Conservation (phyloP, 2,888 invertebrate species). For the Dasysyrphus albostriatus region DNA sequence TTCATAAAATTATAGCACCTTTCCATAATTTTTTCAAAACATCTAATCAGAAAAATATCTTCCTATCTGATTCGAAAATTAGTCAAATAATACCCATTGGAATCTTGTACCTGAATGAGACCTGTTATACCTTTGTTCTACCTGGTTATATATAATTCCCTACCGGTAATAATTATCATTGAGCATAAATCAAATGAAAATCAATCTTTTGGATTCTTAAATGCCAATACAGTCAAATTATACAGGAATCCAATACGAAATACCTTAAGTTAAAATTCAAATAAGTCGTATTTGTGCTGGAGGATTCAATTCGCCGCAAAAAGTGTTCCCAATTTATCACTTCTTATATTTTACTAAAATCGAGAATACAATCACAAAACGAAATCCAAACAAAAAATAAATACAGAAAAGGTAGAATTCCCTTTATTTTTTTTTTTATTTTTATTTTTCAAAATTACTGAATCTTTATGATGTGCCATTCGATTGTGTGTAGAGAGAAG, state of each 20-base stretch:
- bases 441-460: conserved; percentile 33
- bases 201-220: background rate
- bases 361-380: background rate
- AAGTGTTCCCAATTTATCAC: conserved; percentile 16
- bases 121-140: background rate
- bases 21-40: background rate
- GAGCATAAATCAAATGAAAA: background rate
- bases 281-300: too few relatives aligned
- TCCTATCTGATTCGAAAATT: background rate
- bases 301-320: conserved; percentile 18
- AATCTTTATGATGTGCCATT: conserved; percentile 71
- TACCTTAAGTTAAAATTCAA: background rate
- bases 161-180: background rate
- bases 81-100: background rate
- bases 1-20: conserved; percentile 1
- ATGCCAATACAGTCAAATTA: background rate
- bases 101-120: background rate
- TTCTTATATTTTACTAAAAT: background rate
- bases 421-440: background rate
- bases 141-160: background rate
- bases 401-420: conserved; percentile 20
- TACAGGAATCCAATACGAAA: background rate
- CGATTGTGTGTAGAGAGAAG: conserved; percentile 44
- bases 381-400: background rate
- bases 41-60: conserved; percentile 3